Percentiles rank a stretch among this genome's conserved stretches.
Conservation (phyloP, 1,140 invertebrate species). For the Oryctes rhinoceros region DNA sequence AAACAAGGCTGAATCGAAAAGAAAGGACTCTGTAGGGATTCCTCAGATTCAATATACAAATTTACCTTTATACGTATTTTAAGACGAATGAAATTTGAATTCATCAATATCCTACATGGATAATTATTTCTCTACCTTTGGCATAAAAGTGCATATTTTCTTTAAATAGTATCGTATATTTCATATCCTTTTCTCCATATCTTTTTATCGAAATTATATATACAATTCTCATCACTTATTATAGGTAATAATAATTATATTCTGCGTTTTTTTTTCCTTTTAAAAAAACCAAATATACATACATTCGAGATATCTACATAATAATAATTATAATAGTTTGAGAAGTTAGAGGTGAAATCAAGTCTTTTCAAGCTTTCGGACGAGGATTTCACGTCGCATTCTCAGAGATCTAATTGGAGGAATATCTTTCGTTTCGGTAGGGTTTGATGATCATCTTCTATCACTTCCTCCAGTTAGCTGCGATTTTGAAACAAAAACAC, state of each 20-base stretch:
- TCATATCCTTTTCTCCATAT: slow-evolving; percentile 58
- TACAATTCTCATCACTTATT: slow-evolving; percentile 51
- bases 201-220: slow-evolving; percentile 55
- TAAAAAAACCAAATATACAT: slow-evolving; percentile 57
- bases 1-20: background rate
- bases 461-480: slow-evolving; percentile 37
- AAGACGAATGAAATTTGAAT: background rate
- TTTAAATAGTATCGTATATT: slow-evolving; percentile 59
- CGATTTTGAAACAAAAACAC: background rate
- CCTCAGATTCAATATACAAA: slow-evolving; percentile 3
- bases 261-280: slow-evolving; percentile 46
- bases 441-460: background rate
- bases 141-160: slow-evolving; percentile 59
- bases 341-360: slow-evolving; percentile 13
- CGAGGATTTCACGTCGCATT: slow-evolving; percentile 22
- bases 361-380: background rate
- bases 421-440: background rate
- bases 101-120: slow-evolving; percentile 56
- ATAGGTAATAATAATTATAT: slow-evolving; percentile 27
- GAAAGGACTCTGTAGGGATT: background rate
- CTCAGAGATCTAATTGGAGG: slow-evolving; percentile 35
- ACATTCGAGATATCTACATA: slow-evolving; percentile 58
- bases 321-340: slow-evolving; percentile 22
- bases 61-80: slow-evolving; percentile 21
- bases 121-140: slow-evolving; percentile 58